These are phyloP conservation scores for Ophiothrix spiculata DNA, from an alignment of 35 echinoderm and acorn worm species.

Conservation along the genomic window DNA sequence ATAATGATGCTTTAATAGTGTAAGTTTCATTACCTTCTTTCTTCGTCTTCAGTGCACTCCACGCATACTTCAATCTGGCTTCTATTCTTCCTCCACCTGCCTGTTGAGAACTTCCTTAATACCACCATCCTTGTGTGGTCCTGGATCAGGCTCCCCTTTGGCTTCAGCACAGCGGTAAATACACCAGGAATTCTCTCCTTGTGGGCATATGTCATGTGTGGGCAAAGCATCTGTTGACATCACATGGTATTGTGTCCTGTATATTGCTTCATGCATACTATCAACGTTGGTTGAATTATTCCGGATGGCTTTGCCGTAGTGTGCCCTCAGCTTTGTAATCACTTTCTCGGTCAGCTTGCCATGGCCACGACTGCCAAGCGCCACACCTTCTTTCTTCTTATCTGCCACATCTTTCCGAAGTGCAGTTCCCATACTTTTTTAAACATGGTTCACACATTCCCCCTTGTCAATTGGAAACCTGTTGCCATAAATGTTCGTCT, in stretches of 20 bases:
- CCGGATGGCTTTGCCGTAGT: neutral
- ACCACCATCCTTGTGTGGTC: too few species aligned
- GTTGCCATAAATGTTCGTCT: neutral
- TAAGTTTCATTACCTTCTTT: too few species aligned
- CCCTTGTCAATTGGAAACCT: neutral
- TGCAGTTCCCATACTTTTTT: neutral
- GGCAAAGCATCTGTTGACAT: neutral
- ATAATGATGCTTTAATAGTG: too few species aligned
- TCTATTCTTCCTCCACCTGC: too few species aligned
- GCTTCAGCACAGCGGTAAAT: too few species aligned
- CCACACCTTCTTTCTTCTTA: neutral
- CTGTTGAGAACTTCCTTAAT: too few species aligned
- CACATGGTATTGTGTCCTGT: neutral
- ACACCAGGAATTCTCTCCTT: neutral
- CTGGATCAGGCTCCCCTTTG: too few species aligned
- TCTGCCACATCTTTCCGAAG: neutral
- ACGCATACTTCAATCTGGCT: too few species aligned
- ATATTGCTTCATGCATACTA: neutral
- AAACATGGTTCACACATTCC: neutral
- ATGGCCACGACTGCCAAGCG: neutral
- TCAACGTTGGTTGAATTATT: neutral
- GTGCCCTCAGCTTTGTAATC: neutral
- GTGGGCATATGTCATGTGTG: neutral
- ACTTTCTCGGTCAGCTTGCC: neutral
- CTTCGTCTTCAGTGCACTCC: too few species aligned